These are phyloP conservation scores for Pipistrellus pygmaeus DNA, from an alignment of 2,797 vertebrate species.

Conservation along the genomic window DNA sequence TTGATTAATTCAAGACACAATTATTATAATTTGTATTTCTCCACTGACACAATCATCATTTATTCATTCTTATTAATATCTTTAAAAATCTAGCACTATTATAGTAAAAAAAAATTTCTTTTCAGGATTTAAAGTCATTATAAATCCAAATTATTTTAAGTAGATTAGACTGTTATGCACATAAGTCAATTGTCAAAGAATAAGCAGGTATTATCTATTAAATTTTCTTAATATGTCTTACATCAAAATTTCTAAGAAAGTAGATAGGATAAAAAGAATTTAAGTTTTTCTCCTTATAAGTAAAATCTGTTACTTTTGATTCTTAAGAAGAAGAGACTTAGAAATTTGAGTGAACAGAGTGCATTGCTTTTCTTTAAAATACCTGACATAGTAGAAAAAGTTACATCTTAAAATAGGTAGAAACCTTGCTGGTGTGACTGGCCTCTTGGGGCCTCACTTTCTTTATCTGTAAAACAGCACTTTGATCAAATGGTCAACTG, in stretches of 20 bases:
- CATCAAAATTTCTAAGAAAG: background rate
- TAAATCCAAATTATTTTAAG: constrained; percentile 7
- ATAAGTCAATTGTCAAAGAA: background rate
- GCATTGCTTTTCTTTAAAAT: background rate
- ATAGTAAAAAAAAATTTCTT: background rate
- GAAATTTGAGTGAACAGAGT: no score
- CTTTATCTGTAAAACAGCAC: background rate
- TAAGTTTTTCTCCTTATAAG: background rate
- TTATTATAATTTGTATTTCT: background rate
- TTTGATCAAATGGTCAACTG: constrained; percentile 25
- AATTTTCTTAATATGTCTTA: background rate
- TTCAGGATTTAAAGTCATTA: background rate
- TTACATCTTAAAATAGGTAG: background rate
- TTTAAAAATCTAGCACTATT: background rate
- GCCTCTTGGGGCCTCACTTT: background rate
- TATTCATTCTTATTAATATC: constrained; percentile 36
- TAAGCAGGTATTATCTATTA: background rate
- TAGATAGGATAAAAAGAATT: background rate
- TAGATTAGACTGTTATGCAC: background rate
- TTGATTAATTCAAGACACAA: constrained; percentile 12
- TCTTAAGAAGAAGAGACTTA: background rate
- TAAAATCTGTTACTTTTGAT: background rate
- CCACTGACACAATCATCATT: background rate
- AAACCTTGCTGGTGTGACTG: fast-evolving
- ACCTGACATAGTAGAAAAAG: background rate